Evolutionary conservation across 2,888 invertebrate genomes (phyloP).

Genomic region (Monoplex corrugatus): DNA sequence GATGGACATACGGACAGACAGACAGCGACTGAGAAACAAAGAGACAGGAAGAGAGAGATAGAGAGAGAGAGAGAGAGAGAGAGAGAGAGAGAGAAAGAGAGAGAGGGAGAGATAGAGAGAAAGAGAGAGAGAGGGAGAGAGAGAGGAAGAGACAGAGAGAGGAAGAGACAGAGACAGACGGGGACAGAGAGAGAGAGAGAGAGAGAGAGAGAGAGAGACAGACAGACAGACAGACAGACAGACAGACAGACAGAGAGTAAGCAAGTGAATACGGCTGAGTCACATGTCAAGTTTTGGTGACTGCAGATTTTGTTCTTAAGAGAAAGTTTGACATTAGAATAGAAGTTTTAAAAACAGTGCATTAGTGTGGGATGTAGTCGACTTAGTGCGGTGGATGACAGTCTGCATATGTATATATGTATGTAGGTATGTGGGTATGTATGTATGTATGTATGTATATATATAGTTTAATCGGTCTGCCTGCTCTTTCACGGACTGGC

Average conservation of each 20-base stretch:
- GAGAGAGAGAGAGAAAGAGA: background rate
- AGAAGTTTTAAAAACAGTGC: no score
- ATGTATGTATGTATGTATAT: background rate
- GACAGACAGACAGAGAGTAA: background rate
- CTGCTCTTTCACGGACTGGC: no score
- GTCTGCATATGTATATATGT: background rate
- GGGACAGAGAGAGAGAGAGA: background rate
- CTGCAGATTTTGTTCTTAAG: no score
- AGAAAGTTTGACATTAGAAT: no score
- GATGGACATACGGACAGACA: background rate
- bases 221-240: background rate
- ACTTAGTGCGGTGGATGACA: no score
- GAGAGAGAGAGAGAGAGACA: background rate
- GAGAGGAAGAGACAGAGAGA: background rate
- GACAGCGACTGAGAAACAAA: background rate
- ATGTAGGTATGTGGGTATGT: slow-evolving; percentile 5
- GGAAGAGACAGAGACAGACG: background rate
- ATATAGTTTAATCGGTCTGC: no score
- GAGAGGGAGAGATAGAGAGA: background rate
- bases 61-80: background rate
- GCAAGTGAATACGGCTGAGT: no score
- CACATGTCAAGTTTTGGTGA: no score
- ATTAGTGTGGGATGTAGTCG: no score
- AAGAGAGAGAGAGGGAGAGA: background rate
- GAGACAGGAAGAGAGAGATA: background rate